phyloP scores from a whole-genome alignment of 2,113 vertebrate genomes.

The Neofelis nebulosa region DNA sequence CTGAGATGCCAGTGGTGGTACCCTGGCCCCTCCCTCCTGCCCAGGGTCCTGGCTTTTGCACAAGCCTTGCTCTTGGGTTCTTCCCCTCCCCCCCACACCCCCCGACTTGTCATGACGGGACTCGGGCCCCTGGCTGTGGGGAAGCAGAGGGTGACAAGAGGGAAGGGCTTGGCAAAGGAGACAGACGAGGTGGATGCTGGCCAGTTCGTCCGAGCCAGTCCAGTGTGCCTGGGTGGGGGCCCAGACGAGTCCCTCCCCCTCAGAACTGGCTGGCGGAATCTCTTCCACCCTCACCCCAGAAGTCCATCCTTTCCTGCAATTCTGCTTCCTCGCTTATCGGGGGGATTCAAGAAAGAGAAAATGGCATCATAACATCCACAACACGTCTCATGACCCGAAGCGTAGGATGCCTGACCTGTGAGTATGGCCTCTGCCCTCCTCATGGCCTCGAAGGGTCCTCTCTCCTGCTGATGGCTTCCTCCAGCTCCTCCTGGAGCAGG shows the following conservation, averaged over 20 bases:
- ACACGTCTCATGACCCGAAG: not conserved
- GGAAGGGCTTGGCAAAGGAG: not conserved
- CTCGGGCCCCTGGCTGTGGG: too few relatives aligned
- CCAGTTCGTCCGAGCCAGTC: not conserved
- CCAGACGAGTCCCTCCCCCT: not conserved
- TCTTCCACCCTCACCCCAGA: not conserved
- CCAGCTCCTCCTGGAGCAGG: not conserved
- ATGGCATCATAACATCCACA: not conserved
- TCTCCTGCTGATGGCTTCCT: not conserved
- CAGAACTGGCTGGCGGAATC: not conserved
- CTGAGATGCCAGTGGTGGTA: not conserved
- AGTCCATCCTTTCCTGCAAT: not conserved
- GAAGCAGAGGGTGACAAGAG: not conserved
- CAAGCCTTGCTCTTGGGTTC: not conserved
- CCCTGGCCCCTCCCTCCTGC: not conserved
- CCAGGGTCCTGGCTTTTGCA: not conserved
- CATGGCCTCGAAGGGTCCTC: not conserved
- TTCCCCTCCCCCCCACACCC: too few relatives aligned
- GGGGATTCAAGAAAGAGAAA: not conserved
- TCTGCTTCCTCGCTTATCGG: not conserved
- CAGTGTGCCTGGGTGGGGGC: not conserved
- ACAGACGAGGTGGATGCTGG: not conserved
- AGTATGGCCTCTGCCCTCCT: not conserved
- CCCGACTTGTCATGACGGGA: accelerated
- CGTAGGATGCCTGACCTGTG: not conserved